A percentile compares a stretch with the other conserved stretches of the same genome.
phyloP scores from a whole-genome alignment of 2,888 invertebrate species.

The Auanema sp. region DNA sequence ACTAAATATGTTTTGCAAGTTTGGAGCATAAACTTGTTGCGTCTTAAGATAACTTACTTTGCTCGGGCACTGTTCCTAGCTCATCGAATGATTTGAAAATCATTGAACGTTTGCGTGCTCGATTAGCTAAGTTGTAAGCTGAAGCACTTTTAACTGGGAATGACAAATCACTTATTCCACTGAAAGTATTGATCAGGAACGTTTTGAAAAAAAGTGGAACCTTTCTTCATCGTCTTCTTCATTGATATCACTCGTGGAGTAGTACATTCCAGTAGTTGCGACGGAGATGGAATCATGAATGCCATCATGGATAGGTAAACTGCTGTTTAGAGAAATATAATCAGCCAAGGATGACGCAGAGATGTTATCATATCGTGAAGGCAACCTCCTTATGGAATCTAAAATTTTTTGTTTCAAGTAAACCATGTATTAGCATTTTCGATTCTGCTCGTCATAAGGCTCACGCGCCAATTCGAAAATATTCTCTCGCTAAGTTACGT shows the following conservation, averaged over 20 bases:
- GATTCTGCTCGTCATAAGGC: too few relatives aligned
- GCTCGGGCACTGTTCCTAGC: constrained; percentile 40
- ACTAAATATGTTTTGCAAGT: background rate
- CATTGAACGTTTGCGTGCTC: constrained; percentile 31
- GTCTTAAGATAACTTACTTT: constrained; percentile 7
- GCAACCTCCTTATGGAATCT: constrained; percentile 33
- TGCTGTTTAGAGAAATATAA: constrained; percentile 33
- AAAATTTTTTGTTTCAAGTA: background rate
- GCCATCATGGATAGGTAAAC: too few relatives aligned
- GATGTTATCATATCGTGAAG: constrained; percentile 49
- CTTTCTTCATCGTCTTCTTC: constrained; percentile 16
- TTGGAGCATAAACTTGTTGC: background rate
- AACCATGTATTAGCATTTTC: too few relatives aligned
- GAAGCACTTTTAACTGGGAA: constrained; percentile 39
- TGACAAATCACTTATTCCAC: constrained; percentile 12
- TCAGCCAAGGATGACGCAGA: constrained; percentile 48
- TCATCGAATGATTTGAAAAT: constrained; percentile 51
- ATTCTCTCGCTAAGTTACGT: too few relatives aligned
- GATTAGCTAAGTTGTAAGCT: constrained; percentile 33
- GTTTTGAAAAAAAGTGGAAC: background rate
- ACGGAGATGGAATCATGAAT: constrained; percentile 25
- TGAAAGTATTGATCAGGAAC: background rate
- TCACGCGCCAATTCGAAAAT: too few relatives aligned
- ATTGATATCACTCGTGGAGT: constrained; percentile 33
- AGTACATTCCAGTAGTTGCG: constrained; percentile 39